Percentiles rank a stretch among this genome's conserved stretches.
Evolutionary conservation across 2,888 invertebrate genomes (phyloP).

Genomic region (Drosophila kanekoi): DNA sequence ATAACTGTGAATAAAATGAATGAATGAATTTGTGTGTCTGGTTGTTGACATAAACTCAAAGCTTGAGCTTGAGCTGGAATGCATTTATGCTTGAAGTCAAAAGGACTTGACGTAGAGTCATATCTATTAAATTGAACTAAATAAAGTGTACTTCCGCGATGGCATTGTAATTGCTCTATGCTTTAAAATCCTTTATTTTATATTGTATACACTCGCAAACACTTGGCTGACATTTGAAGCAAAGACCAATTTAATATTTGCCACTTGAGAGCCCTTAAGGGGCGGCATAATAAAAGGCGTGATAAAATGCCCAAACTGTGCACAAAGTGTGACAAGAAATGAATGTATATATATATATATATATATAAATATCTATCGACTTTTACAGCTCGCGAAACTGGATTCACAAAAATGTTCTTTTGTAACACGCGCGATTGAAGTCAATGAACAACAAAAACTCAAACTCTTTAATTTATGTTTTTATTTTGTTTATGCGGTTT

Average conservation of each 20-base stretch:
- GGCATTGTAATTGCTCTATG: too few relatives aligned
- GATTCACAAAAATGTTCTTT: slow-evolving; percentile 14
- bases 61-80: neutral
- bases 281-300: slow-evolving; percentile 3
- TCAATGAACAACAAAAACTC: slow-evolving; percentile 47
- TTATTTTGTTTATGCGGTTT: slow-evolving; percentile 24
- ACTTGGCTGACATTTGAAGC: neutral
- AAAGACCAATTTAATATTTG: slow-evolving; percentile 3
- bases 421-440: slow-evolving; percentile 59
- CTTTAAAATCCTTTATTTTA: neutral
- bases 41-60: neutral
- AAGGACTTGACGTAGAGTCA: neutral
- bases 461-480: slow-evolving; percentile 29
- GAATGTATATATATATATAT: slow-evolving; percentile 6
- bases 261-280: slow-evolving; percentile 19
- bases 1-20: neutral
- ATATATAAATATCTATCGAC: slow-evolving; percentile 9
- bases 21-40: neutral
- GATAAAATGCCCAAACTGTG: slow-evolving; percentile 4
- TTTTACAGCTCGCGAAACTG: slow-evolving; percentile 1
- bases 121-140: too few relatives aligned
- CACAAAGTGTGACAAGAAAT: neutral
- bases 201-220: neutral
- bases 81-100: neutral
- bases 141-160: too few relatives aligned